Conservation (phyloP, 2,888 invertebrate species). For the Siphlonurus alternatus region DNA sequence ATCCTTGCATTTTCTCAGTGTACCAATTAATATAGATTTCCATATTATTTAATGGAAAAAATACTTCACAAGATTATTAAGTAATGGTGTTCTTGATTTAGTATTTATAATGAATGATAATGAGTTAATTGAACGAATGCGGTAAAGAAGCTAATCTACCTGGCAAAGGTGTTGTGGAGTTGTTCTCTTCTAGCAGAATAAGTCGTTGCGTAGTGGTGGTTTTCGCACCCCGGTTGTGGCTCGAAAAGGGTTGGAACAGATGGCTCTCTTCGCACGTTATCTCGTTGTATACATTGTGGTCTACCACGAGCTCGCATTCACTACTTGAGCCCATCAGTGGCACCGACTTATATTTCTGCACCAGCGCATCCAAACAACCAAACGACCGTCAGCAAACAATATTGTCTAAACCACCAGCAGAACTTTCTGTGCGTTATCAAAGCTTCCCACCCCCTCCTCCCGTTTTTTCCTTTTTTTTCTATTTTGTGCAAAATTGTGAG, state of each 20-base stretch:
- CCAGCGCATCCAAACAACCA: conserved; percentile 13
- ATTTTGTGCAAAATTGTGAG: not conserved
- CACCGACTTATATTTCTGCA: conserved; percentile 50
- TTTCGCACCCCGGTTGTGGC: conserved; percentile 50
- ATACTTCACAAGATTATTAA: too few relatives aligned
- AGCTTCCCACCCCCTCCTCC: not conserved
- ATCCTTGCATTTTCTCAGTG: too few relatives aligned
- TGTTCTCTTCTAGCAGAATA: conserved; percentile 35
- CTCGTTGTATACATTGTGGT: conserved; percentile 54
- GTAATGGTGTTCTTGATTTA: too few relatives aligned
- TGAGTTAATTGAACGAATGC: not conserved
- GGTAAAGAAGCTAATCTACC: not conserved
- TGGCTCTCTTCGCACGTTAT: conserved; percentile 57
- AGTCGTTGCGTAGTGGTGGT: conserved; percentile 45
- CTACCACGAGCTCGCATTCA: conserved; percentile 54
- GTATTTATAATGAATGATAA: too few relatives aligned
- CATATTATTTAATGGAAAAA: too few relatives aligned
- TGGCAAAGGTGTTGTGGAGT: conserved; percentile 11
- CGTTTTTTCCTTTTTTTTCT: not conserved
- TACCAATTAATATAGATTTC: too few relatives aligned
- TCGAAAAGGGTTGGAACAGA: conserved; percentile 58
- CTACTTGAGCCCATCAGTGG: conserved; percentile 55
- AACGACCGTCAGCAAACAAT: too few relatives aligned
- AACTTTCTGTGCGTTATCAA: not conserved
- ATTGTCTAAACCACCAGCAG: conserved; percentile 10